Percentiles rank a stretch among this genome's conserved stretches.
These are phyloP conservation scores for Brachirus orientalis DNA, from an alignment of 2,113 vertebrate genomes.

Conservation along the genomic window DNA sequence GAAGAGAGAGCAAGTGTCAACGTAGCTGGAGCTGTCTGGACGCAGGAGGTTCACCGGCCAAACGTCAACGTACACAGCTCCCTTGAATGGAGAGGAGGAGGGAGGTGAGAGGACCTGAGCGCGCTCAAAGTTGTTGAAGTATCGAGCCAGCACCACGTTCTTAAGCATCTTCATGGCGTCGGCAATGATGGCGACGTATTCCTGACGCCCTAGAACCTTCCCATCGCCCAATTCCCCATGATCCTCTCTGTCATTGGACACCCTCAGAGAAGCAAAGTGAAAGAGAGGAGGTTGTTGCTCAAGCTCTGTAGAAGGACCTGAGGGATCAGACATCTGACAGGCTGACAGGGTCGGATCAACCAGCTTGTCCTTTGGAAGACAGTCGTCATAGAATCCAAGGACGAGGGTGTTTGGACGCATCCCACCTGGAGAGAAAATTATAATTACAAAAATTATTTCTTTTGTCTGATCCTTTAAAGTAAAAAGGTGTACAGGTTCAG, in stretches of 20 bases:
- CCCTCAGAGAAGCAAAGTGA: slow-evolving; percentile 80
- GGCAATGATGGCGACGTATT: slow-evolving; percentile 88
- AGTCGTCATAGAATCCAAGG: slow-evolving; percentile 88
- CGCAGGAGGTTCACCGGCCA: slow-evolving; percentile 91
- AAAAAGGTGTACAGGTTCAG: too few relatives aligned
- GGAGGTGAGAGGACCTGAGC: slow-evolving; percentile 59
- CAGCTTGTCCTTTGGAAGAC: slow-evolving; percentile 79
- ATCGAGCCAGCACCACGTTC: slow-evolving; percentile 87
- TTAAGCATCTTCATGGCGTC: slow-evolving; percentile 93
- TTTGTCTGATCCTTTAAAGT: too few relatives aligned
- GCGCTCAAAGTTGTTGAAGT: slow-evolving; percentile 85
- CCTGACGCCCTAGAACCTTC: slow-evolving; percentile 80
- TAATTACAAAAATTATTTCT: too few relatives aligned
- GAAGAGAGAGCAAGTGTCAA: slow-evolving; percentile 92
- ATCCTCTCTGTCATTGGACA: neutral
- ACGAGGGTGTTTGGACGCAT: slow-evolving; percentile 94
- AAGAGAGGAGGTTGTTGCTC: slow-evolving; percentile 49
- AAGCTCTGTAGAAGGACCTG: slow-evolving; percentile 2
- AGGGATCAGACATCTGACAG: slow-evolving; percentile 35
- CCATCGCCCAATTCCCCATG: slow-evolving; percentile 64
- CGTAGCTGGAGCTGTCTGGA: slow-evolving; percentile 88
- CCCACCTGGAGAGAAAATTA: slow-evolving; percentile 78
- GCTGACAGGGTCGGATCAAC: slow-evolving; percentile 64
- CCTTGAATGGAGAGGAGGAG: slow-evolving; percentile 37
- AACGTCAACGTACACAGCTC: slow-evolving; percentile 84